A percentile compares a stretch with the other conserved stretches of the same genome.
Evolutionary conservation across 30 jellyfish, hydroid and myxozoan genomes (phyloP).

Genomic region (Aurelia sp.): DNA sequence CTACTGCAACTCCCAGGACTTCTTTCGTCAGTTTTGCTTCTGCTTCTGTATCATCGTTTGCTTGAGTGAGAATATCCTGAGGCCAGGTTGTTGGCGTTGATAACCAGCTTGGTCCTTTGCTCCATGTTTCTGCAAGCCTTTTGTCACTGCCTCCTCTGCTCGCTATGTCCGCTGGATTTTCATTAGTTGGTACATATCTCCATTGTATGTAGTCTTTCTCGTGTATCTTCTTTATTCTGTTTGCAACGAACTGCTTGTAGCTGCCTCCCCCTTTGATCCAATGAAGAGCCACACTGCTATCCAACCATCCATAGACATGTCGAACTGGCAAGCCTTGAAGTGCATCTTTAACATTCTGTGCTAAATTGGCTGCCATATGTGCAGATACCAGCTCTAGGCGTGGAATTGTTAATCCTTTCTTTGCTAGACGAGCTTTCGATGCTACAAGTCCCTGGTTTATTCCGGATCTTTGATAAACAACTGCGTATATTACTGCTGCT

Average conservation of each 20-base stretch:
- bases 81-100: slow-evolving; percentile 22
- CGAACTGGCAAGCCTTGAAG: slow-evolving; percentile 34
- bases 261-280: slow-evolving; percentile 42
- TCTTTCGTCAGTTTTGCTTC: slow-evolving; percentile 39
- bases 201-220: slow-evolving; percentile 40
- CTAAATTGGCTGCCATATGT: slow-evolving; percentile 41
- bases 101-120: slow-evolving; percentile 31
- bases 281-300: slow-evolving; percentile 54
- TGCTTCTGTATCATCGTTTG: slow-evolving; percentile 2
- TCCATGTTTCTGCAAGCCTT: slow-evolving; percentile 26
- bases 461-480: slow-evolving; percentile 27
- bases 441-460: slow-evolving; percentile 22
- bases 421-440: slow-evolving; percentile 47
- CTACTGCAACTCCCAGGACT: slow-evolving; percentile 27
- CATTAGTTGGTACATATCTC: slow-evolving; percentile 35
- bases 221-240: slow-evolving; percentile 30
- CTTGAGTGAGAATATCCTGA: background rate
- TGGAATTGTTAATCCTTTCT: slow-evolving; percentile 26
- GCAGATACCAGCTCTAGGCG: slow-evolving; percentile 42
- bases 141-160: slow-evolving; percentile 36
- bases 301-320: slow-evolving; percentile 11
- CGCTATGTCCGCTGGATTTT: slow-evolving; percentile 67
- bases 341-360: slow-evolving; percentile 31
- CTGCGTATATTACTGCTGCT: slow-evolving; percentile 51
- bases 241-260: slow-evolving; percentile 42